phyloP scores from a whole-genome alignment of 2,797 vertebrate genomes.

The Anabas testudineus region DNA sequence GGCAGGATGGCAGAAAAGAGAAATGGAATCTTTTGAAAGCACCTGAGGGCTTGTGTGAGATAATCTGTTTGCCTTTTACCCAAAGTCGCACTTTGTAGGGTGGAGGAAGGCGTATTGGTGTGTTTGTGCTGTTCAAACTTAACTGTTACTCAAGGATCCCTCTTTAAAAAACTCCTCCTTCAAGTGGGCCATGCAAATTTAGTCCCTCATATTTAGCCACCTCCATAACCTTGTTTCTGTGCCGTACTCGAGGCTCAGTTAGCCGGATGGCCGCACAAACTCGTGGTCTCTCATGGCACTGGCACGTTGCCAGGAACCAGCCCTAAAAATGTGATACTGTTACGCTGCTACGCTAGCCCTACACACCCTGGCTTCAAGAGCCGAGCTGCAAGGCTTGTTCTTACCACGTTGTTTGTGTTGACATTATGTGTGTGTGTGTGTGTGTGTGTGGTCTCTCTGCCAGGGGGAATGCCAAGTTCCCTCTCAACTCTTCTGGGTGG shows the following conservation, averaged over 20 bases:
- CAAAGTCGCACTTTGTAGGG: constrained; percentile 54
- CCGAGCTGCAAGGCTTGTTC: constrained; percentile 39
- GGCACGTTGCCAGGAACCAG: constrained; percentile 59
- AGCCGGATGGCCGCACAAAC: constrained; percentile 46
- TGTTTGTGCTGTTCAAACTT: constrained; percentile 38
- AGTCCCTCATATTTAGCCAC: constrained; percentile 46
- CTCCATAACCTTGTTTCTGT: constrained; percentile 60
- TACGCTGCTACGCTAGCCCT: constrained; percentile 65
- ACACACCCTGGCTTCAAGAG: constrained; percentile 54
- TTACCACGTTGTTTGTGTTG: constrained; percentile 72
- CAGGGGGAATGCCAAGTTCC: constrained; percentile 72
- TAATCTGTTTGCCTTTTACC: constrained; percentile 76
- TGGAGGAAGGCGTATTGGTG: constrained; percentile 51
- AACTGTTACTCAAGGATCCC: constrained; percentile 47
- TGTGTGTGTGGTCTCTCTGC: constrained; percentile 67
- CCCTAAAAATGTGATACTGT: constrained; percentile 72
- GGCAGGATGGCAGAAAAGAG: constrained; percentile 44
- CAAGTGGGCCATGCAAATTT: constrained; percentile 25
- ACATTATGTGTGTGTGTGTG: constrained; percentile 33
- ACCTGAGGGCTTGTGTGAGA: constrained; percentile 76
- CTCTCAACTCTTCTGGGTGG: constrained; percentile 59
- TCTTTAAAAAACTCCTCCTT: constrained; percentile 38
- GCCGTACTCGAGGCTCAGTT: constrained; percentile 25
- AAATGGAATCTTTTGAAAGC: constrained; percentile 68
- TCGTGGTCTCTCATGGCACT: constrained; percentile 54